These are phyloP conservation scores for Raillietiella orientalis DNA, from an alignment of 2,888 invertebrate genomes.

Conservation along the genomic window DNA sequence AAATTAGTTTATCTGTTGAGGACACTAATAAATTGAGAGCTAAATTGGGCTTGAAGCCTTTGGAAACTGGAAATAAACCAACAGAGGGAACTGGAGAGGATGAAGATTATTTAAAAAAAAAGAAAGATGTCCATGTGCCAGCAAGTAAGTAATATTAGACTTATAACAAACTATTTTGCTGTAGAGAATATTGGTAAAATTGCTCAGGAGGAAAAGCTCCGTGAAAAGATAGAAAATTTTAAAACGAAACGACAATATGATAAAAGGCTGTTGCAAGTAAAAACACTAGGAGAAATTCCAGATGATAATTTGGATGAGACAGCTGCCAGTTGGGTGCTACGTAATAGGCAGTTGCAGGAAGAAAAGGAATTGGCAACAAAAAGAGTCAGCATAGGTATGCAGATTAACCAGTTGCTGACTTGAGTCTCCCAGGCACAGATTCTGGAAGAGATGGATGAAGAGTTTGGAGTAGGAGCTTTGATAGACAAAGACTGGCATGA, in stretches of 20 bases:
- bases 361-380: constrained; percentile 56
- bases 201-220: constrained; percentile 40
- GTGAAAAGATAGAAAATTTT: constrained; percentile 36
- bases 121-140: constrained; percentile 61
- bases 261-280: constrained; percentile 23
- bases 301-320: constrained; percentile 42
- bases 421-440: constrained; percentile 36
- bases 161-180: no score
- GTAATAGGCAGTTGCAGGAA: constrained; percentile 34
- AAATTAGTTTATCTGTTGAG: constrained; percentile 30
- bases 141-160: constrained; percentile 19
- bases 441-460: constrained; percentile 76
- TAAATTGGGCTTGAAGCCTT: constrained; percentile 70
- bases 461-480: constrained; percentile 58
- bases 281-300: constrained; percentile 26
- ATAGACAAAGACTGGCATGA: constrained; percentile 35
- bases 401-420: constrained; percentile 4
- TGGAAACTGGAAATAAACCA: constrained; percentile 24
- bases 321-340: constrained; percentile 39
- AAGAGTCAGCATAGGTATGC: constrained; percentile 20
- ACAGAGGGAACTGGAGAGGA: constrained; percentile 9
- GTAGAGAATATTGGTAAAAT: constrained; percentile 21
- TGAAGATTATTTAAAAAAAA: constrained; percentile 16
- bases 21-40: constrained; percentile 66
- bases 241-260: constrained; percentile 47